Conservation (phyloP, 2,113 vertebrate genomes). For the Proterorhinus semilunaris region DNA sequence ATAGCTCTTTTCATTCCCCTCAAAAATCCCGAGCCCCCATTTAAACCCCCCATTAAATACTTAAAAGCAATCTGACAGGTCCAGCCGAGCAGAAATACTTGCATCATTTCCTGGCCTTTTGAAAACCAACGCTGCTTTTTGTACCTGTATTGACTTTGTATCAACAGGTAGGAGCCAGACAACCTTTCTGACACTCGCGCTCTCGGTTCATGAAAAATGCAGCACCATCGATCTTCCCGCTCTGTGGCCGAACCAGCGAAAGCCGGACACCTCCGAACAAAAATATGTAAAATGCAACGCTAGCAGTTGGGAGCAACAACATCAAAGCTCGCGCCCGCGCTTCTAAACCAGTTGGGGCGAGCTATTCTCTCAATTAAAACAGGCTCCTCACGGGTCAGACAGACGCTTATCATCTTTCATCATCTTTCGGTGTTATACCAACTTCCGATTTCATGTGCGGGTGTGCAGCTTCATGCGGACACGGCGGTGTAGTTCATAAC, state of each 20-base stretch:
- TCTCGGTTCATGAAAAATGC: slow-evolving; percentile 49
- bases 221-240: slow-evolving; percentile 40
- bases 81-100: background rate
- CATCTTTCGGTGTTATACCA: slow-evolving; percentile 51
- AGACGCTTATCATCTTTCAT: slow-evolving; percentile 53
- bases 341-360: slow-evolving; percentile 29
- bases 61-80: slow-evolving; percentile 1
- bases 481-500: background rate
- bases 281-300: slow-evolving; percentile 52
- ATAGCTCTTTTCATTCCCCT: too few species aligned
- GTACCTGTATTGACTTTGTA: slow-evolving; percentile 2
- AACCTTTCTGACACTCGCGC: slow-evolving; percentile 29
- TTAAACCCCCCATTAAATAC: background rate
- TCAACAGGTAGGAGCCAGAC: slow-evolving; percentile 22
- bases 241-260: slow-evolving; percentile 41
- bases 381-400: slow-evolving; percentile 43
- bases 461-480: background rate
- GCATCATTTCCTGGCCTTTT: slow-evolving; percentile 1
- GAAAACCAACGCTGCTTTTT: slow-evolving; percentile 1
- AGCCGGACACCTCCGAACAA: slow-evolving; percentile 39
- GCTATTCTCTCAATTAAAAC: slow-evolving; percentile 66
- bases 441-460: background rate
- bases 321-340: slow-evolving; percentile 49
- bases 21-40: background rate
- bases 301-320: slow-evolving; percentile 33